Evolutionary conservation across 2,888 invertebrate genomes (phyloP).

Genomic region (Podotricha telesiphe): DNA sequence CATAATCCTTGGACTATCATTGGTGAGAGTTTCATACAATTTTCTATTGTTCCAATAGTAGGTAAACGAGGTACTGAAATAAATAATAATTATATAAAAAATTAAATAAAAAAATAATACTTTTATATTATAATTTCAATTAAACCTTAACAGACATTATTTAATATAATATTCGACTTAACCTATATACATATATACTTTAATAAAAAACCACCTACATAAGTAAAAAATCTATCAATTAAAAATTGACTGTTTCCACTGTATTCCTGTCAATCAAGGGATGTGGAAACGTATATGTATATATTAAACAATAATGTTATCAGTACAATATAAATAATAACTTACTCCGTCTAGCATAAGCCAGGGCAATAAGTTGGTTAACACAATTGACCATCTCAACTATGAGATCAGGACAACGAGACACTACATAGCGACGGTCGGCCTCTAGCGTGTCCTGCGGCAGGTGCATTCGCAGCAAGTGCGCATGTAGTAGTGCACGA

Average conservation of each 20-base stretch:
- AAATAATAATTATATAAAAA: background rate
- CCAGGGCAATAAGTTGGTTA: constrained; percentile 95
- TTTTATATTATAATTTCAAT: no score
- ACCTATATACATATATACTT: no score
- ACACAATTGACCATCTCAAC: constrained; percentile 99
- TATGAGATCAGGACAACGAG: constrained; percentile 96
- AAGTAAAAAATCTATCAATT: no score
- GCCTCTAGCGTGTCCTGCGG: constrained; percentile 91
- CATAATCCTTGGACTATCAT: constrained; percentile 98
- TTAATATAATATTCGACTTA: no score
- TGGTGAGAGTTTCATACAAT: constrained; percentile 97
- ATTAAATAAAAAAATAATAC: no score
- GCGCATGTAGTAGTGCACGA: constrained; percentile 97
- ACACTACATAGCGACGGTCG: constrained; percentile 92
- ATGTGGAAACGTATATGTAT: no score
- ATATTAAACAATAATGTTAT: background rate
- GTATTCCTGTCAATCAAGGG: no score
- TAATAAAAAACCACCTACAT: no score
- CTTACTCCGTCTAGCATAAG: constrained; percentile 94
- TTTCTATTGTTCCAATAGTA: constrained; percentile 97
- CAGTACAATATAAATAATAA: constrained; percentile 42
- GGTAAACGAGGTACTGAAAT: constrained; percentile 90
- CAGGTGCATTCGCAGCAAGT: constrained; percentile 92
- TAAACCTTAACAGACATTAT: no score
- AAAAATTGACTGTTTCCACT: no score